Conservation (phyloP, 2,113 vertebrate species). For the Trachemys scripta region DNA sequence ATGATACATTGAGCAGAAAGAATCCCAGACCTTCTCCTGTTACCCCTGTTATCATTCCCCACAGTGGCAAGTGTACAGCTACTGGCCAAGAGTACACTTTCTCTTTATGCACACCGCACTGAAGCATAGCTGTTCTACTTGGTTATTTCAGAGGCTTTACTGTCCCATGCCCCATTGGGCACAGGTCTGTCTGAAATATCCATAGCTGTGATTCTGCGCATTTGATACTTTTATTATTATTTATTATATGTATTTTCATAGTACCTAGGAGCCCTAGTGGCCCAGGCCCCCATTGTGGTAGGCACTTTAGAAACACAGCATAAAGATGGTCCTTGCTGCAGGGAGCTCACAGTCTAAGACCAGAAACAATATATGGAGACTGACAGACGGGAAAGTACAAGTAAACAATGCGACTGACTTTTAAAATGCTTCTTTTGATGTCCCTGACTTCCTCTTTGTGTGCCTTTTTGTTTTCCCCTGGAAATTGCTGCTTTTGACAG, state of each 20-base stretch:
- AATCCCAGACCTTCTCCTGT: not conserved
- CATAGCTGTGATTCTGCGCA: rapidly evolving
- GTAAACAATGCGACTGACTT: not conserved
- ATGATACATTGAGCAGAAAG: not conserved
- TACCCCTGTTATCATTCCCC: not conserved
- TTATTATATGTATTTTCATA: not conserved
- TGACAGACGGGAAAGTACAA: not conserved
- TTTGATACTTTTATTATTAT: not conserved
- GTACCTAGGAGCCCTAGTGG: not conserved
- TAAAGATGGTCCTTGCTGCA: not conserved
- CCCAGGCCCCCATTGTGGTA: not conserved
- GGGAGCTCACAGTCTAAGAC: not conserved
- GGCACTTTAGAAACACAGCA: not conserved
- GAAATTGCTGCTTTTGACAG: not conserved
- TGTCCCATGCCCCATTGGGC: not conserved
- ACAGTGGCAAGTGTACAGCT: not conserved
- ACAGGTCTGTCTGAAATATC: not conserved
- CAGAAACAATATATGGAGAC: not conserved
- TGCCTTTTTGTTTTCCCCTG: rapidly evolving
- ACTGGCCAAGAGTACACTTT: not conserved
- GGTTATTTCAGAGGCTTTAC: rapidly evolving
- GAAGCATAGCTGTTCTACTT: rapidly evolving
- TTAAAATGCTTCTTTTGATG: rapidly evolving
- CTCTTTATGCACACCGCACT: not conserved
- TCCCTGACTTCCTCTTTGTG: not conserved